Evolutionary conservation across 1,140 invertebrate genomes (phyloP), one percentile per base, ranked within the genome.

Genomic region (Ruditapes philippinarum): DNA sequence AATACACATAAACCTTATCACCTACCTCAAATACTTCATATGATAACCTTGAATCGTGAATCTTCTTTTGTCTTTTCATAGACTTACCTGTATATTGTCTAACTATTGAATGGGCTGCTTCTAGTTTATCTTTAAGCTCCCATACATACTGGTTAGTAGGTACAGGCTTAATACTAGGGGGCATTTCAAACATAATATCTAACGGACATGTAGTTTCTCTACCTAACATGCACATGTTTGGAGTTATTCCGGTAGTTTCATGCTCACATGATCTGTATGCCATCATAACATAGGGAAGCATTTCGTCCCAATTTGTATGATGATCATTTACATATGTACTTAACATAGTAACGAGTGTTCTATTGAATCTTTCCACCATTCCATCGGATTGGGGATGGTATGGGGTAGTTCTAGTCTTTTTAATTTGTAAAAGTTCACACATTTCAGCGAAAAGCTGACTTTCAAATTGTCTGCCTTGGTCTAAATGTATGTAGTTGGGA

Each of bases 291-390:
- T 45, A 25, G 11, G 54, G 49, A 17, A 87, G 1, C 14, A 42
- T 33, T 33, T 28, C 31, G 22, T 73, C 65, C 65, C 84, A 76
- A 33, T 76, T 22, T 0, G 22, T 33, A 22, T 78, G 45, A 0
- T 60, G 1, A 54, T 60, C 31, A 22, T 57, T 0, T 1, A 87
- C 36, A 65, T n/a, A 60, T 17, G n/a, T 19, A 17, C 57, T 70
- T 19, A 70, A 7, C 54, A 88, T 79, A 19, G 36, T 31, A 1
- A 38, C 12, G 0, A 88, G 1, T 33, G 74, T 88, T 4, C 85
- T 22, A 36, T 80, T 88, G 42, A 88, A 88, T 68, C 76, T n/a
- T n/a, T 88, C 85, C 49, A 88, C 76, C 45, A 68, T 5, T 3
- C 60, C 62, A 33, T 81, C 60, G 0, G 60, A 70, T 22, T 22